Evolutionary conservation across 2,113 vertebrate genomes (phyloP), one percentile per base, ranked within the genome.

Genomic region (Thunnus maccoyii): DNA sequence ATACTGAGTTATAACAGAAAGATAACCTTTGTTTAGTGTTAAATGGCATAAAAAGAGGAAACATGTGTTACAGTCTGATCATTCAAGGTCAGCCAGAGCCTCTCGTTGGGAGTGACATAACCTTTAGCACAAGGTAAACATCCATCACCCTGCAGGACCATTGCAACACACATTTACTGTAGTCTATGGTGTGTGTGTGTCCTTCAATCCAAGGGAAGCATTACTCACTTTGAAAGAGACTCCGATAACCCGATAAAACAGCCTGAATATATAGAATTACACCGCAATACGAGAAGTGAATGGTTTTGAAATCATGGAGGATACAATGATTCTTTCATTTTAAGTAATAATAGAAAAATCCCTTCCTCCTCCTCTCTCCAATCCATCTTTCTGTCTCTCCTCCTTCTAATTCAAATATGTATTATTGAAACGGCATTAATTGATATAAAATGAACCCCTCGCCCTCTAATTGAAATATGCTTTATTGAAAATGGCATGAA

Each of bases 401-500:
- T 56, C 47, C 57, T 8, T 84, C 78, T 89, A 89, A 92, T 86
- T 87, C 27, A 86, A 57, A 79, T 51, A 90, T 93, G 76, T 85
- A 88, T 92, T 76, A 92, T 90, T 91, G 85, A 93, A 84, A 88
- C 18, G 17, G 1, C 51, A 83, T 83, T 81, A 89, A 88, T 74
- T 88, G 84, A 87, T 91, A 60, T 72, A 22, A 88, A 87, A 93
- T 87, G 5, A 86, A 87, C 78, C 68, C 72, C 71, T 57, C 10
- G 5, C 16, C 36, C 41, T 70, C 66, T 93, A 91, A 93, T 88
- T 91, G 86, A 91, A 91, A 86, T 73, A 91, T 88, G 61, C 80
- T 85, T 92, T 86, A 93, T 92, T 93, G 83, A 92, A 90, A 93
- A 90, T 56, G 44, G 46, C 89, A 89, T 91, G 80, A 91, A 91